Conservation (phyloP, 2,888 invertebrate species). For the Ectobius pallidus region DNA sequence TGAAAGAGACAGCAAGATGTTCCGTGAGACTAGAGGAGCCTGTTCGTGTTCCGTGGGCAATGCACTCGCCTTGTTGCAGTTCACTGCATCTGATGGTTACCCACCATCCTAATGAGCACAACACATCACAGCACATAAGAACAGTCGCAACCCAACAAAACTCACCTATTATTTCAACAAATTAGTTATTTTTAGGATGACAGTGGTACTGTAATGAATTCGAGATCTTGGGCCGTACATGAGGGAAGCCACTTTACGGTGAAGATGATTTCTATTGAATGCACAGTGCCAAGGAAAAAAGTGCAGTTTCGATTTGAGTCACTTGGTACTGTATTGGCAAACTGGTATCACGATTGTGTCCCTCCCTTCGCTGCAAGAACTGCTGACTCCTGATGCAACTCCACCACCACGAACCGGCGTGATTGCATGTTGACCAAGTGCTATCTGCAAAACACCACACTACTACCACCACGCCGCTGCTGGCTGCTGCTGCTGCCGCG, state of each 20-base stretch:
- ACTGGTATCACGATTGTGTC: not conserved
- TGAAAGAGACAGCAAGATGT: constrained; percentile 1
- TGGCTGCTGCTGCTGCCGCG: constrained; percentile 3
- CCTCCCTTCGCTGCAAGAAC: not conserved
- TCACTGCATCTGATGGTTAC: constrained; percentile 24
- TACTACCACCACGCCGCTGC: constrained; percentile 5
- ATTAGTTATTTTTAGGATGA: not conserved
- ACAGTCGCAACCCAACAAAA: not conserved
- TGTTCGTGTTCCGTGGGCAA: constrained; percentile 29
- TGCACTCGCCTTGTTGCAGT: constrained; percentile 27
- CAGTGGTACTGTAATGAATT: not conserved
- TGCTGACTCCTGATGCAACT: constrained; percentile 13
- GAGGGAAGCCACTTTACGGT: no score
- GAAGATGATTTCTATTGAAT: not conserved
- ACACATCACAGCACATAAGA: constrained; percentile 12
- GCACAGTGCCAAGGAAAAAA: not conserved
- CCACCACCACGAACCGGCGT: not conserved
- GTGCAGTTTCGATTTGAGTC: not conserved
- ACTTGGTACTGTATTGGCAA: not conserved
- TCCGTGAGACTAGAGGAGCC: constrained; percentile 23
- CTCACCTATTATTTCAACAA: constrained; percentile 14
- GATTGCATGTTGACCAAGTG: constrained; percentile 21
- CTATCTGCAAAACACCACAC: constrained; percentile 22
- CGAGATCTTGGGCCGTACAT: not conserved
- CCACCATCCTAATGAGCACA: constrained; percentile 19